Base-by-base conservation (phyloP, 2,888 invertebrate species). In the Epistrophe eligans region DNA sequence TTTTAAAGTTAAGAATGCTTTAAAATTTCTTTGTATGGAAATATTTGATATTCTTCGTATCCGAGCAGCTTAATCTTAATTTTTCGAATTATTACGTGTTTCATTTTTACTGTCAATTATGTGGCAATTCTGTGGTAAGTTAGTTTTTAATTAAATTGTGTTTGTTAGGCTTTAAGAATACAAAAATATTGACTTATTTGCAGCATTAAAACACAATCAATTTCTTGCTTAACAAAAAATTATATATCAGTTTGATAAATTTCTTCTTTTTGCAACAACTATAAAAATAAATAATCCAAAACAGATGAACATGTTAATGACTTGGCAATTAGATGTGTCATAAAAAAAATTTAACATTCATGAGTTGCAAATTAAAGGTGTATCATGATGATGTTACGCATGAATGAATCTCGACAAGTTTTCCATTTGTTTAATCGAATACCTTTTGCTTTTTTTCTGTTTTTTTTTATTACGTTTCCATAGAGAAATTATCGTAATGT, bases 341-440 rank as follows among this genome's bases (percentile, higher is more conserved):
- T 67, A 35, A 50, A 66, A 50, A 60, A 60, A 35, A 57, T 3
- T 9, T 50, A 50, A 17, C 48, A 48, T 48, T 67, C 67, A 50
- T 67, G 67, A 35, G 50, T 50, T 50, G 50, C 67, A 67, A 67
- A 50, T 67, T 38, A 67, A 67, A 67, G 67, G 13, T 67, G 67
- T 50, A 67, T 67, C 67, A 67, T 67, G 67, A 24, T 3, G 24
- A n/a, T 19, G 48, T 15, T 24, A 38, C 50, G 67, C 67, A 67
- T 50, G 35, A 67, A 50, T 67, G 35, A 38, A 38, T 64, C 28
- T 45, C 13, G 10, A 64, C 15, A 64, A 28, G 24, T 28, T 66
- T 66, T 67, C 35, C 66, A 48, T 62, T 62, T 62, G 40, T 24
- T 62, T 40, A 24, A 62, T 62, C 11, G 19, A 60, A 60, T 19